Evolutionary conservation across 1,140 invertebrate genomes (phyloP), one percentile per base, ranked within the genome.

Genomic region (Delia radicum): DNA sequence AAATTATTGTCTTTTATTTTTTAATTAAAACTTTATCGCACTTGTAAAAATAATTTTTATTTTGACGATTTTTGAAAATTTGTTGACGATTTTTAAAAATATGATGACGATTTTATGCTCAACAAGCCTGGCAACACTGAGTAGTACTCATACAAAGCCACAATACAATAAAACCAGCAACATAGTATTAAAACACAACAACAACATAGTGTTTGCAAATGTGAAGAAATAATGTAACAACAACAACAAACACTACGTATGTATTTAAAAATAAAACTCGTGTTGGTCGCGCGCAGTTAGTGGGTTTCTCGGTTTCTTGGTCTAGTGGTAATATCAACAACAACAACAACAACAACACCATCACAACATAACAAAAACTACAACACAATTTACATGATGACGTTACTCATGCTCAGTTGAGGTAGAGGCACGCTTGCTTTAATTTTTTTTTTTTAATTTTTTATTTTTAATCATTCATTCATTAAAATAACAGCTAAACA

Each of bases 301-400:
- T 69, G 65, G 65, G 65, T 33, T 69, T 37, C 29, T 69, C 65
- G 29, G 65, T 33, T 21, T 69, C 48, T 55, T 55, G 48, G 48
- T 55, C 48, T 55, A 55, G 48, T 55, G 48, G 48, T 21, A 55
- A 55, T 21, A 55, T 8, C 21, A 55, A n/a, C 21, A 21, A 18
- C 46, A 48, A 55, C n/a, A 55, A 55, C 48, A 55, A 55, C 48
- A 55, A 55, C 15, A 55, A 55, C 24, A 55, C 48, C 48, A 18
- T 3, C 48, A 55, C 65, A 69, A 31, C 13, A n/a, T n/a, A 31
- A 18, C 21, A 33, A 33, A 15, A 67, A 33, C 13, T 33, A 33
- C 37, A 42, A 42, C n/a, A 42, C 12, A 42, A 24, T 33, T 31
- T 24, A 37, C 65, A 69, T 69, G 29, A 69, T 69, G 65, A 69